These are phyloP conservation scores for Drosophila atroscutellata DNA, from an alignment of 2,888 invertebrate genomes.

Conservation along the genomic window DNA sequence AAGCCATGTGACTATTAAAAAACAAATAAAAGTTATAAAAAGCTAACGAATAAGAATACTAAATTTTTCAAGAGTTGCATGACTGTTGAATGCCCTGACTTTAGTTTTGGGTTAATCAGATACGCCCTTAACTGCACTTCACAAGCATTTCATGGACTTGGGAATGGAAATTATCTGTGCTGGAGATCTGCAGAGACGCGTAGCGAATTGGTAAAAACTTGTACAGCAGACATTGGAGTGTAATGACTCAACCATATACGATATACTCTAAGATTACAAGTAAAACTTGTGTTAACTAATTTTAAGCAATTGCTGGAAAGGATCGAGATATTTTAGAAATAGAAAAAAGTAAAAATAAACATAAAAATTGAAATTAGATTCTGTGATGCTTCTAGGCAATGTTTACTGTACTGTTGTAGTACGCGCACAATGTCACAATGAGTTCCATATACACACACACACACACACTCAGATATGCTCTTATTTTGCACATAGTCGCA, in stretches of 20 bases:
- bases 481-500: slow-evolving; percentile 54
- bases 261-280: background rate
- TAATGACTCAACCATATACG: too few relatives aligned
- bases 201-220: slow-evolving; percentile 32
- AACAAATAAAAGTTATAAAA: slow-evolving; percentile 35
- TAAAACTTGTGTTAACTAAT: background rate
- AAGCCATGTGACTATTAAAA: slow-evolving; percentile 9
- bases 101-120: slow-evolving; percentile 3
- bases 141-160: slow-evolving; percentile 20
- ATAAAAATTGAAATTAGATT: background rate
- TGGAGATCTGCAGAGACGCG: slow-evolving; percentile 49
- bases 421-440: slow-evolving; percentile 49
- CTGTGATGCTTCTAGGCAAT: background rate
- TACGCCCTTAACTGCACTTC: slow-evolving; percentile 31
- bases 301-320: background rate
- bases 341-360: background rate
- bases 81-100: slow-evolving; percentile 31
- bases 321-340: too few relatives aligned
- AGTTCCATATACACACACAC: slow-evolving; percentile 21
- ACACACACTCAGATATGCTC: slow-evolving; percentile 5
- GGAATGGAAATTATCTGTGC: slow-evolving; percentile 42
- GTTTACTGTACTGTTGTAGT: slow-evolving; percentile 18
- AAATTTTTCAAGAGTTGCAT: slow-evolving; percentile 2
- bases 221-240: slow-evolving; percentile 26
- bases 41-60: slow-evolving; percentile 37